Evolutionary conservation across 1,140 invertebrate genomes (phyloP).

Genomic region (Yoshiicerus persimilis): DNA sequence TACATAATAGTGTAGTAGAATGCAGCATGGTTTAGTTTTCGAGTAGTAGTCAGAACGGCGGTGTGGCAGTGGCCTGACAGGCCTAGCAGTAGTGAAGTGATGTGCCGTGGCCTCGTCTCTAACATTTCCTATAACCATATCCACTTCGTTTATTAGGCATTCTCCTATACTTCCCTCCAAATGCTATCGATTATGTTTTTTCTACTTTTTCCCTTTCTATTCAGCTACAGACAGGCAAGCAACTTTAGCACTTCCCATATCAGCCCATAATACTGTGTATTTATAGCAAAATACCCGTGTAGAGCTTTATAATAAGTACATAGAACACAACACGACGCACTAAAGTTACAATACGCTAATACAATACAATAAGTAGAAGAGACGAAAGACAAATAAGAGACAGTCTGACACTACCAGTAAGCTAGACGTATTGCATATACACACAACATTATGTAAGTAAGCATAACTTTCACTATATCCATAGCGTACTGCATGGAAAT

Average conservation of each 20-base stretch:
- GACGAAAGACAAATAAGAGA: neutral
- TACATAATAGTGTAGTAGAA: neutral
- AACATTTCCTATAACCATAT: neutral
- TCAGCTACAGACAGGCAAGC: neutral
- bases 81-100: neutral
- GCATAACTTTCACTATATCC: too few species aligned
- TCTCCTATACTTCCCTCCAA: neutral
- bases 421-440: too few species aligned
- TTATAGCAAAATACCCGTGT: neutral
- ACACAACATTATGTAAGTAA: too few species aligned
- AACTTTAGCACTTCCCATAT: neutral
- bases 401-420: neutral
- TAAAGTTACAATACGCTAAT: neutral
- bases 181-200: constrained; percentile 20
- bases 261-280: neutral
- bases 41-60: too few species aligned
- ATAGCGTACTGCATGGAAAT: too few species aligned
- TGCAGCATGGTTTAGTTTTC: neutral
- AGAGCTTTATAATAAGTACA: neutral
- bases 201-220: neutral
- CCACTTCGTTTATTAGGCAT: neutral
- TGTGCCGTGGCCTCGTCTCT: neutral
- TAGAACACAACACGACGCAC: neutral
- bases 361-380: neutral
- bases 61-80: too few species aligned